Conservation (phyloP, 1,140 invertebrate species). For the Zaprionus lachaisei region DNA sequence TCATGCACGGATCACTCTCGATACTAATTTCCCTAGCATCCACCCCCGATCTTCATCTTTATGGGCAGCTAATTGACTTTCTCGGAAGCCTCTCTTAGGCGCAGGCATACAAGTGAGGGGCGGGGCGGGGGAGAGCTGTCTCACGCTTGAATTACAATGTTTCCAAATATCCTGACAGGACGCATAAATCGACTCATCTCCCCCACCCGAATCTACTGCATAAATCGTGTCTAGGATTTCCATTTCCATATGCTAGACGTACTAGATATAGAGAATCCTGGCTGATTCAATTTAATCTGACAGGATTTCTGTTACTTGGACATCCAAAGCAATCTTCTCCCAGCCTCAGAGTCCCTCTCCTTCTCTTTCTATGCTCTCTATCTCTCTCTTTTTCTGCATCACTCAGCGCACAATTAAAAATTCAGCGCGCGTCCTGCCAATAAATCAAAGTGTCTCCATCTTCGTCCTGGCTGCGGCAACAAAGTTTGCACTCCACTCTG, state of each 20-base stretch:
- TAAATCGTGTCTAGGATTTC: not conserved
- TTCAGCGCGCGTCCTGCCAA: conserved; percentile 73
- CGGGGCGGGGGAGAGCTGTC: conserved; percentile 3
- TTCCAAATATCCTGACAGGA: conserved; percentile 80
- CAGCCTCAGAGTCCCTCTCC: not conserved
- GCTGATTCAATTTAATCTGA: conserved; percentile 64
- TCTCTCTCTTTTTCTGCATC: conserved; percentile 2
- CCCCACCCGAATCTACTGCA: not conserved
- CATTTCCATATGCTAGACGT: conserved; percentile 54
- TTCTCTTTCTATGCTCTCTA: not conserved
- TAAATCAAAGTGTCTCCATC: conserved; percentile 78
- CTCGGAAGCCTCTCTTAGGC: conserved; percentile 58
- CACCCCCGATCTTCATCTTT: conserved; percentile 46
- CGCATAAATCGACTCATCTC: conserved; percentile 60
- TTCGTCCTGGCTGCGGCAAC: conserved; percentile 50
- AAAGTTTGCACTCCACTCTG: conserved; percentile 52
- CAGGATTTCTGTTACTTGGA: conserved; percentile 37
- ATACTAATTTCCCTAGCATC: conserved; percentile 39
- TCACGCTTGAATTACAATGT: conserved; percentile 79
- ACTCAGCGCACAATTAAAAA: conserved; percentile 65
- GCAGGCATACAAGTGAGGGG: not conserved
- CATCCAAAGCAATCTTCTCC: not conserved
- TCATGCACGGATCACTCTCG: conserved; percentile 49
- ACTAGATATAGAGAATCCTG: conserved; percentile 39
- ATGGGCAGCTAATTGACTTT: conserved; percentile 81